Conservation (phyloP, 2,113 vertebrate species). For the Pelusios castaneus region DNA sequence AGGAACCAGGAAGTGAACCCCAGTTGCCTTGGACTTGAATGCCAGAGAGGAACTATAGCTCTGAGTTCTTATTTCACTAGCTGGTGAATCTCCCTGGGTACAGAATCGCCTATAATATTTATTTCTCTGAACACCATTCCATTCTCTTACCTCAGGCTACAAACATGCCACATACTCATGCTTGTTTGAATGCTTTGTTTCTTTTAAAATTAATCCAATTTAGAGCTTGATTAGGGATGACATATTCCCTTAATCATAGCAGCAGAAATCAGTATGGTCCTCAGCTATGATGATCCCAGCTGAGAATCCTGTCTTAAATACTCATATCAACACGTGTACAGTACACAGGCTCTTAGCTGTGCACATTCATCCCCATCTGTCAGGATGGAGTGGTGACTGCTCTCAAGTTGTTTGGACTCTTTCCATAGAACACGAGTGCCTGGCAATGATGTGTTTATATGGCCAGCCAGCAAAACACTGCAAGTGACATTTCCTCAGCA, state of each 20-base stretch:
- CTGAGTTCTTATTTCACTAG: fast-evolving
- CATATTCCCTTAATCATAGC: neutral
- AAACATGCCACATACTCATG: neutral
- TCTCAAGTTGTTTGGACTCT: conserved; percentile 54
- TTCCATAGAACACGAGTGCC: conserved; percentile 66
- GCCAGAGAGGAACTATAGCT: neutral
- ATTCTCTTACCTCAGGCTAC: neutral
- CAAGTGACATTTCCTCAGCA: conserved; percentile 20
- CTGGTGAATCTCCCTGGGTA: fast-evolving
- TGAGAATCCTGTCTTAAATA: conserved; percentile 11
- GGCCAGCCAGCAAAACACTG: conserved; percentile 45
- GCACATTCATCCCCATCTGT: conserved; percentile 58
- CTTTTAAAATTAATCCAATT: neutral
- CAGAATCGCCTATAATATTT: neutral
- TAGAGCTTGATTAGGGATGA: neutral
- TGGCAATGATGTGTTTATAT: conserved; percentile 24
- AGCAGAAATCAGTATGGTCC: conserved; percentile 12
- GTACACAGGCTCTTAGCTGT: neutral
- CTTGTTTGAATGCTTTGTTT: neutral
- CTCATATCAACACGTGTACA: conserved; percentile 8
- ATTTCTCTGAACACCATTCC: fast-evolving
- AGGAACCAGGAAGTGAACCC: neutral
- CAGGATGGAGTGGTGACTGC: conserved; percentile 30
- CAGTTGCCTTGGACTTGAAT: neutral
- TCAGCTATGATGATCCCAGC: neutral